Evolutionary conservation across 2,888 invertebrate genomes (phyloP).

Genomic region (Nephrocerus scutellatus): DNA sequence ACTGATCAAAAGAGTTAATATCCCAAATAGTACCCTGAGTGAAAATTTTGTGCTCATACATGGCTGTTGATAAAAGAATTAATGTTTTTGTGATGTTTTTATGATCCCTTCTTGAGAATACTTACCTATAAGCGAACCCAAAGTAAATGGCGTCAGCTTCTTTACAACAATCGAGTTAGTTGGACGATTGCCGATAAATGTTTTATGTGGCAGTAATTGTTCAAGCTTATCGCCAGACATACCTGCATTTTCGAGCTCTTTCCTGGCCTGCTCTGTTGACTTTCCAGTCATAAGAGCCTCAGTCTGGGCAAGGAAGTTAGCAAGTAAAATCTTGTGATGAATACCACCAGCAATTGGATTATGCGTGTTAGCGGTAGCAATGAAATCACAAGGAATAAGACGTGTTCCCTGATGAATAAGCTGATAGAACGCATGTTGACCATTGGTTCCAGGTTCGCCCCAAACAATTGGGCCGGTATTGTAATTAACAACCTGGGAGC

Average conservation of each 20-base stretch:
- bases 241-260: conserved; percentile 74
- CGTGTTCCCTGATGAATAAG: conserved; percentile 83
- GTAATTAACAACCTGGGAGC: conserved; percentile 50
- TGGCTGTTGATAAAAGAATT: conserved; percentile 52
- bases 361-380: conserved; percentile 86
- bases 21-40: conserved; percentile 98
- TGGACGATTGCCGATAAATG: conserved; percentile 93
- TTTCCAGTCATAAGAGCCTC: conserved; percentile 91
- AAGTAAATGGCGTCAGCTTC: conserved; percentile 84
- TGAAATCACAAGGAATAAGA: conserved; percentile 93
- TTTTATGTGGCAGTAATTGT: conserved; percentile 88
- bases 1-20: conserved; percentile 98
- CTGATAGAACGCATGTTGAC: conserved; percentile 99
- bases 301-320: conserved; percentile 98
- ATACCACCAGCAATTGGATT: conserved; percentile 73
- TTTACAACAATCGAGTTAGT: conserved; percentile 93
- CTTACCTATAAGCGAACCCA: conserved; percentile 88
- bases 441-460: conserved; percentile 98
- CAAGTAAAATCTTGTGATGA: conserved; percentile 90
- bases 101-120: too few species aligned
- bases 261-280: conserved; percentile 55
- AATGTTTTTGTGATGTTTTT: conserved; percentile 8
- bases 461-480: conserved; percentile 48
- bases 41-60: conserved; percentile 99
- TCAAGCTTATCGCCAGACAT: conserved; percentile 64